Percentiles rank a stretch among this genome's conserved stretches.
phyloP scores from a whole-genome alignment of 2,888 invertebrate genomes.

The Tetramorium bicarinatum region DNA sequence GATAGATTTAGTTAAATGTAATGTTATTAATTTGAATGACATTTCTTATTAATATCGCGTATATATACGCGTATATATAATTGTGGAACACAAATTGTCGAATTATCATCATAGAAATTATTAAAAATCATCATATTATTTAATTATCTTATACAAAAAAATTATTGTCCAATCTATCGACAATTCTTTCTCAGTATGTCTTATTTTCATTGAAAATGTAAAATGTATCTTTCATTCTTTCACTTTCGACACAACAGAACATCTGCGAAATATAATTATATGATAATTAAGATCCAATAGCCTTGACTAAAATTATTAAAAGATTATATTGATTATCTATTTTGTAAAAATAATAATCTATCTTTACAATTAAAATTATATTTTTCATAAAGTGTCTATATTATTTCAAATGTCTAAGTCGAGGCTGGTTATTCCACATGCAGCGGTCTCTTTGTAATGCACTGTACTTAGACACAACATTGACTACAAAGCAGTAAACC shows the following conservation, averaged over 20 bases:
- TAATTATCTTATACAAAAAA: not conserved
- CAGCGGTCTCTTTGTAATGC: constrained; percentile 16
- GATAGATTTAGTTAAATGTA: no score
- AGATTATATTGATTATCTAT: no score
- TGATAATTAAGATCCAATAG: not conserved
- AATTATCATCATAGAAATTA: not conserved
- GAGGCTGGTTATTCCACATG: constrained; percentile 28
- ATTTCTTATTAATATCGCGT: no score
- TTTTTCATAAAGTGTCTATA: not conserved
- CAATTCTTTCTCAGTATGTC: not conserved
- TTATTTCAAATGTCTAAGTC: constrained; percentile 21
- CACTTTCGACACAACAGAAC: not conserved
- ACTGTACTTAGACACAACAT: constrained; percentile 30
- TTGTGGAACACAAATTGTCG: not conserved
- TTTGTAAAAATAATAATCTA: not conserved
- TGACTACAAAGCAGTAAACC: constrained; percentile 49
- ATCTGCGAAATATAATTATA: not conserved
- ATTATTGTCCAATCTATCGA: not conserved
- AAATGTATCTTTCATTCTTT: not conserved
- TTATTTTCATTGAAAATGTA: not conserved
- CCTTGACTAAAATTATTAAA: not conserved
- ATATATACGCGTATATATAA: no score
- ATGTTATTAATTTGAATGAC: no score
- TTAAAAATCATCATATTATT: not conserved
- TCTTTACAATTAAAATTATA: not conserved